These are phyloP conservation scores for Syritta pipiens DNA, from an alignment of 2,888 invertebrate genomes.

Conservation along the genomic window DNA sequence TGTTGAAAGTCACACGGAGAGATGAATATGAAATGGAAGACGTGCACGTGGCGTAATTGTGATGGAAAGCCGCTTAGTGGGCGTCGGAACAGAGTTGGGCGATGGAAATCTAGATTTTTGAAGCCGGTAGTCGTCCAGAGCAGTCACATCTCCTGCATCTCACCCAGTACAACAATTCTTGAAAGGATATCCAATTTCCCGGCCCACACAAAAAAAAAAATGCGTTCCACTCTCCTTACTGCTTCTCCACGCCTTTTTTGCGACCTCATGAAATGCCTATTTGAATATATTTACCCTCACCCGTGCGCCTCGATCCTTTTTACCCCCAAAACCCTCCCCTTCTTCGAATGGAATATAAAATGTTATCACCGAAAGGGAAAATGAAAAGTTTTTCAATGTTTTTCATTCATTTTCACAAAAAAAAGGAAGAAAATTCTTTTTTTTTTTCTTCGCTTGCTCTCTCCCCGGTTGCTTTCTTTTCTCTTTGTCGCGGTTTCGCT, in stretches of 20 bases:
- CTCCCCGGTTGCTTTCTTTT: background rate
- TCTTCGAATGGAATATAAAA: conserved; percentile 42
- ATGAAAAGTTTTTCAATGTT: conserved; percentile 68
- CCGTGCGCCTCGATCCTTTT: conserved; percentile 18
- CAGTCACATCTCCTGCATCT: no score
- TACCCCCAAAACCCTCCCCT: background rate
- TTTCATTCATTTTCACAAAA: conserved; percentile 62
- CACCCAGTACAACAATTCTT: no score
- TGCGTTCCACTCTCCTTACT: no score
- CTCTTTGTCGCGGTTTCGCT: conserved; percentile 28
- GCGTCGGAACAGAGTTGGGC: background rate
- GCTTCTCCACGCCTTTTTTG: conserved; percentile 40
- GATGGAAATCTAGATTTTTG: no score
- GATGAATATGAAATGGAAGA: no score
- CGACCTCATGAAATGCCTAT: conserved; percentile 66
- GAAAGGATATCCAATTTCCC: conserved; percentile 28
- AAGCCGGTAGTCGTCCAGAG: no score
- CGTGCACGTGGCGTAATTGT: no score
- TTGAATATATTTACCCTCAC: conserved; percentile 59
- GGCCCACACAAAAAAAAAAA: no score
- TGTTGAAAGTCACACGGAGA: no score
- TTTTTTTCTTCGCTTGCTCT: conserved; percentile 4
- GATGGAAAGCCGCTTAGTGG: no score
- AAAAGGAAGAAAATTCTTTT: conserved; percentile 1
- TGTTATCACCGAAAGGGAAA: conserved; percentile 64